Evolutionary conservation across 1,140 invertebrate species (phyloP), one percentile per base, ranked within the genome.

Genomic region (Mamestra configurata): DNA sequence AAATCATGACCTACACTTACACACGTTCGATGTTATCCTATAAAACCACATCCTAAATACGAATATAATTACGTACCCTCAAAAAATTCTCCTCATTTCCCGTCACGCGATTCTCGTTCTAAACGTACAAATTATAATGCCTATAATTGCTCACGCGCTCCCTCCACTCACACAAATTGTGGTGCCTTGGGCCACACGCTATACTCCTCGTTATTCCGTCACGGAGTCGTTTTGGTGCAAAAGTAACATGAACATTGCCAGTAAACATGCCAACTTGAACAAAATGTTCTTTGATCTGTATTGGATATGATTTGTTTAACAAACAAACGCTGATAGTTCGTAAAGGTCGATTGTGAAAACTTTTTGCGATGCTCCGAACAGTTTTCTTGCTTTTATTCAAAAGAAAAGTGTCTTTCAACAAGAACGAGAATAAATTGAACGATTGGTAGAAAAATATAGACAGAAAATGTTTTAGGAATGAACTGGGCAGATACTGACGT

Each of bases 91-190:
- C 20, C 66, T 70, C 66, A 70, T 70, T 70, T 70, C 66, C 66
- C 66, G 66, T 59, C 72, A 75, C 72, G 72, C 72, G 31, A 75
- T 61, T 27, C 53, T 61, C 53, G 18, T 57, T 59, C 53, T 75
- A 57, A 75, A 59, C 37, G 37, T 61, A 75, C 73, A 64, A 76
- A 61, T 64, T 59, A 59, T 61, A 76, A 76, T 43, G 55, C 64
- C 57, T 61, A 76, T 64, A 61, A 76, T 76, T 76, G 55, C 57
- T 76, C 49, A 53, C 24, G 68, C 43, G 57, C 59, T 43, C 53
- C 72, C 37, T 53, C 68, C 46, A 71, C 68, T 71, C 49, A 18
- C 37, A 76, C 73, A 76, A 76, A 61, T 76, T 76, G 57, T n/a
- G 20, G 40, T 49, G 43, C 22, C 40, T 40, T 43, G 27, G 20